Evolutionary conservation across 1,140 invertebrate species (phyloP), one percentile per base, ranked within the genome.

Genomic region (Lasaia peninsularis): DNA sequence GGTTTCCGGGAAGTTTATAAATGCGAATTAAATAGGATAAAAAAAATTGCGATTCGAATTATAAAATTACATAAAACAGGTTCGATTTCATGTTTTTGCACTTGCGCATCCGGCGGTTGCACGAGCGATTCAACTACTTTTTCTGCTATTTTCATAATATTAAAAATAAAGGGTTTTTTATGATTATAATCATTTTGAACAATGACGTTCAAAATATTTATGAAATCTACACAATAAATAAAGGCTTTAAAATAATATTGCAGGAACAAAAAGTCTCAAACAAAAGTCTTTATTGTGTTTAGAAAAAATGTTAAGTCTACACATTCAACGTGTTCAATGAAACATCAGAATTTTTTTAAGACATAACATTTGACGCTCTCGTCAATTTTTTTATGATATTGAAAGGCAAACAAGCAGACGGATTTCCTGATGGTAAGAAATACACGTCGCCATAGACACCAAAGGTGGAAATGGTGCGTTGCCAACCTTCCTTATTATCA

Each of bases 31-130:
- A 62, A 37, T 44, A 28, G 33, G 53, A 60, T 60, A 57, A 63
- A 62, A 71, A 56, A 62, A 56, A 63, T 56, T 51, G 52, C 67
- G 56, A 67, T 65, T 71, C 65, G 67, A 65, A 70, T 69, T 71
- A 73, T 69, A 67, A 73, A 71, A 75, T 68, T 67, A 65, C 63
- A 67, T 65, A 63, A 65, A 67, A 65, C 62, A 60, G 61, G 62
- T 65, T 66, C 61, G 58, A 64, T 73, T 65, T 71, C 63, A 68
- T 71, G 69, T 70, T 76, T 79, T 73, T 75, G 72, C 64, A 52
- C 55, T 59, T 58, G 50, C 63, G 58, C 70, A 70, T 79, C 76
- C 76, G 72, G 66, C 53, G 49, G 62, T 63, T 52, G 57, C 63
- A 49, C 58, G 28, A 56, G 58, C 49, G 48, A 61, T 61, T 48